Conservation (phyloP, 1,140 invertebrate genomes). For the Sycophila sp. region DNA sequence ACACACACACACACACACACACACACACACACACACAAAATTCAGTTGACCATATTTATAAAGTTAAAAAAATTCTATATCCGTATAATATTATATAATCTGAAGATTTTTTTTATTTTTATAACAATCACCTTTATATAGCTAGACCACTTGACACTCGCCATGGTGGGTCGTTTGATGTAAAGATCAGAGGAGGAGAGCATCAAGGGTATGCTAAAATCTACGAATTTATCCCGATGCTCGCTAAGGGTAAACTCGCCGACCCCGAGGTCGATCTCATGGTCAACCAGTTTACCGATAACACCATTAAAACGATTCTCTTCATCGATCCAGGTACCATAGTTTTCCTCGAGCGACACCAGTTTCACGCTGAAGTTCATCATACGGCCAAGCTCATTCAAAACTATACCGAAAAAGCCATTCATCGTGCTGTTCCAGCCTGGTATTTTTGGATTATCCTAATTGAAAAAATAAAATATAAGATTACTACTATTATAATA, state of each 20-base stretch:
- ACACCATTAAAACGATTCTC: slow-evolving; percentile 47
- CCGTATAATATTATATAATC: no score
- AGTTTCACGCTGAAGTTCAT: slow-evolving; percentile 48
- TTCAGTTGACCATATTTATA: no score
- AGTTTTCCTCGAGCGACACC: slow-evolving; percentile 12
- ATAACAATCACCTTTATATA: slow-evolving; percentile 45
- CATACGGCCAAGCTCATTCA: slow-evolving; percentile 41
- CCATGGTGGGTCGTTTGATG: slow-evolving; percentile 37
- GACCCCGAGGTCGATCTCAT: slow-evolving; percentile 45
- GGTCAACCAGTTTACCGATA: slow-evolving; percentile 41
- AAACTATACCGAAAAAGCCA: slow-evolving; percentile 39
- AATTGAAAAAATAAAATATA: neutral
- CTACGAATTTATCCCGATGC: slow-evolving; percentile 40
- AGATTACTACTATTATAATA: neutral
- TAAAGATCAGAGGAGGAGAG: slow-evolving; percentile 43
- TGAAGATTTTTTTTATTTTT: no score
- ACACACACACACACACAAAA: no score
- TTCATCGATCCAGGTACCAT: slow-evolving; percentile 41
- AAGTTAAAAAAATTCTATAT: no score
- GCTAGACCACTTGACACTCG: slow-evolving; percentile 44
- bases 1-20: no score
- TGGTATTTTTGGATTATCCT: neutral
- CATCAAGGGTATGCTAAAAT: slow-evolving; percentile 50
- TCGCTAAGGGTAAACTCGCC: slow-evolving; percentile 50
- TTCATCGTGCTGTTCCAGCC: neutral